Conservation (phyloP, 2,888 invertebrate genomes). For the Cordilura impudica region DNA sequence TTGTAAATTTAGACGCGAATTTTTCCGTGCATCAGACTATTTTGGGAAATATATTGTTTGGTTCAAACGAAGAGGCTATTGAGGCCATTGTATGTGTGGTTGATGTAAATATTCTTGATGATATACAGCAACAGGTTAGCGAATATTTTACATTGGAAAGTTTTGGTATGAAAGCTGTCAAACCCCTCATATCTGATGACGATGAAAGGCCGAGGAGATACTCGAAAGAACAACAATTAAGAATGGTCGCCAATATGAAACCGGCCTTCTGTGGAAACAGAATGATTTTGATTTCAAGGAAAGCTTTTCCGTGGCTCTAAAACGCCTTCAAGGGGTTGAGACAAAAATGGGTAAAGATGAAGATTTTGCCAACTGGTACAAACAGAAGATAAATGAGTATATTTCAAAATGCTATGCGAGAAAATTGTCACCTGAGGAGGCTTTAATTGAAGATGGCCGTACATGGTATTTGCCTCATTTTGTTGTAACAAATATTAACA, state of each 20-base stretch:
- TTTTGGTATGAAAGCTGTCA: constrained; percentile 16
- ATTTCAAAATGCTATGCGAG: no score
- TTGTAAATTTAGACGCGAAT: constrained; percentile 24
- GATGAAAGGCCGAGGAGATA: constrained; percentile 26
- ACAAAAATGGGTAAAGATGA: no score
- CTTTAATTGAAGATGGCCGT: no score
- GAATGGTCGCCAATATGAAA: constrained; percentile 5
- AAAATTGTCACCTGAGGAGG: no score
- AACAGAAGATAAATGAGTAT: no score
- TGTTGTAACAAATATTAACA: no score
- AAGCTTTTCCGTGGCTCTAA: constrained; percentile 15
- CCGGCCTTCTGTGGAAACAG: constrained; percentile 21
- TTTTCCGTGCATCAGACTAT: neutral
- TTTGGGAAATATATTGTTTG: constrained; percentile 2
- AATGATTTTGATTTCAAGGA: constrained; percentile 8
- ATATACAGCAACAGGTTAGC: neutral
- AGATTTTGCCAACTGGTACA: no score
- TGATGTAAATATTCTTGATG: neutral
- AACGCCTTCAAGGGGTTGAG: constrained; percentile 11
- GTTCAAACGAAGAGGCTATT: neutral
- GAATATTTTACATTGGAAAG: constrained; percentile 24
- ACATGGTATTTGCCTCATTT: no score
- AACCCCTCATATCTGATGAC: neutral
- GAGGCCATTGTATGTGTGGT: neutral
- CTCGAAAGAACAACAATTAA: constrained; percentile 2